Evolutionary conservation across 2,888 invertebrate species (phyloP), one percentile per base, ranked within the genome.

Genomic region (Conomelus anceps): DNA sequence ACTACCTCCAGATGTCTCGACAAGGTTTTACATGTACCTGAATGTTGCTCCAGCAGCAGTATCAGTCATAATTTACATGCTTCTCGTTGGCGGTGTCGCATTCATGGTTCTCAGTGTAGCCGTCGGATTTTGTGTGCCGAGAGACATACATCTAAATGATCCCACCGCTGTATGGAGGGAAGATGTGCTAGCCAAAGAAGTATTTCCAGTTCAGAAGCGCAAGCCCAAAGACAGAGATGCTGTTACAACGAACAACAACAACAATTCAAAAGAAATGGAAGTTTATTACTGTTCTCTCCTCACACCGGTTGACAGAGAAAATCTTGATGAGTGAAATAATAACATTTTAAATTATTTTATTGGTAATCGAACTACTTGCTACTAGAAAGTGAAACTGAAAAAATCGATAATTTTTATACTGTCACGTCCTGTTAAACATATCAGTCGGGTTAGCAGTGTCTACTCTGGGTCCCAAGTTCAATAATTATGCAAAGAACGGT

Each of bases 1-100:
- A 3, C 94, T 97, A 1, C 96, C 97, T 0, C 93, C 95, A 0
- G 92, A 93, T 0, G 93, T 97, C 91, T 94, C 94, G 89, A 93
- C 94, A 26, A 95, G 95, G 23, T 97, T 97, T 93, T 94, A 95
- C 90, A 93, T 97, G 17, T 97, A 97, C 92, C 93, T 97, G 4
- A 96, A 96, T 92, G 94, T 96, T 6, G 92, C 97, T 3, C 97
- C 97, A 0, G 92, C 95, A 0, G 94, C 95, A 0, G 96, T 96
- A 92, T 93, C 94, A 89, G 93, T 93, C 0, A 92, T 94, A 0
- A 95, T 95, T 93, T 96, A 96, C 92, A 88, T 94, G 0, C 92
- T 93, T 0, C 94, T 95, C 90, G 93, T 95, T 85, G 91, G 94
- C 0, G 94, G 95, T 0, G 94, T 94, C 0, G 91, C 94, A 0